Conservation (phyloP, 1,140 invertebrate genomes). For the Drosophila kikkawai region DNA sequence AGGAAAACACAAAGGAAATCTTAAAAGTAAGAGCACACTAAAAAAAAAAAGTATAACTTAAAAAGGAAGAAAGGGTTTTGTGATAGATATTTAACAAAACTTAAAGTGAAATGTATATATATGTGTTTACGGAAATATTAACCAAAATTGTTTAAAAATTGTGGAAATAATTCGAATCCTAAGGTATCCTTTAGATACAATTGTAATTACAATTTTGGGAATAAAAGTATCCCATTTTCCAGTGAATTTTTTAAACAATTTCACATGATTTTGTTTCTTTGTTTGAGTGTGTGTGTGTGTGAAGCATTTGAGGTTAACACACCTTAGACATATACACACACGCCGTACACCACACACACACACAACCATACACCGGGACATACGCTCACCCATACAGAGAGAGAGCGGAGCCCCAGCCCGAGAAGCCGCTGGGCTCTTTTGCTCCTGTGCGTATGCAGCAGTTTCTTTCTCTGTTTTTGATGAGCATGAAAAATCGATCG, state of each 20-base stretch:
- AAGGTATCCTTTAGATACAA: no score
- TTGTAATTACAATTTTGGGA: accelerated
- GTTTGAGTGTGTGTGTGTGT: constrained; percentile 36
- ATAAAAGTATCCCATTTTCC: neutral
- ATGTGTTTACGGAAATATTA: neutral
- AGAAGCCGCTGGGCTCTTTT: constrained; percentile 40
- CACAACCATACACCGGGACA: constrained; percentile 11
- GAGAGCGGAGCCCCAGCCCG: constrained; percentile 54
- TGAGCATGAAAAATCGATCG: constrained; percentile 79
- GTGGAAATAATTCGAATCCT: no score
- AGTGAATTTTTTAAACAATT: constrained; percentile 30
- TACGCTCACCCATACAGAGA: constrained; percentile 35
- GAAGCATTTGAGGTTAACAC: constrained; percentile 81
- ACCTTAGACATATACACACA: constrained; percentile 84
- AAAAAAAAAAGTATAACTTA: neutral
- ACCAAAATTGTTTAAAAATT: neutral
- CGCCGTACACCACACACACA: constrained; percentile 39
- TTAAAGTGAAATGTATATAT: no score
- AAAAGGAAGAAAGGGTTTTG: neutral
- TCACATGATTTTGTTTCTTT: constrained; percentile 20
- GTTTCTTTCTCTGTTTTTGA: constrained; percentile 63
- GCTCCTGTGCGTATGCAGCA: constrained; percentile 79
- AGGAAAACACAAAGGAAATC: constrained; percentile 32
- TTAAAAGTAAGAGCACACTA: constrained; percentile 58
- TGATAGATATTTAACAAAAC: neutral